Base-by-base conservation (phyloP, 2,113 vertebrate genomes). In the Ovibos moschatus region DNA sequence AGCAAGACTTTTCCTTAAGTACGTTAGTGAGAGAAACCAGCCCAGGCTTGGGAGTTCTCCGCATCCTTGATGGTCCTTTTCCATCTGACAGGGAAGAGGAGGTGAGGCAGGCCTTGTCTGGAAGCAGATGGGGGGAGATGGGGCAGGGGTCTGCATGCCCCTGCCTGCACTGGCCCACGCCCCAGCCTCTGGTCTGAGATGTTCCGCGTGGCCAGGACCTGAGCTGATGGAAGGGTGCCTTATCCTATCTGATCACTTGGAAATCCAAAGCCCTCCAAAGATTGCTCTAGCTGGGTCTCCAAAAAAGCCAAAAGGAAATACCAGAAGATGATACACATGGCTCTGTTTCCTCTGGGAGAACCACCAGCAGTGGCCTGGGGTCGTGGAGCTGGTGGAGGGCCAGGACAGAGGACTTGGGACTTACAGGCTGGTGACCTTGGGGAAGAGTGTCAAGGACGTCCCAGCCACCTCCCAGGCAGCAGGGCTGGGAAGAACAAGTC, bases 261-360 rank as follows among this genome's bases (percentile, higher is more conserved):
- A 88, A 83, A 84, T 55, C 45, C 50, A 95, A 87, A 88, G 87
- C 16, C 47, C 93, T 43, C 40, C 45, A 33, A 51, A 57, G 88
- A 91, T 17, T 23, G 36, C 36, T 43, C 51, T 89, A 40, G n/a
- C 91, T 14, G 19, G 47, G 33, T 57, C 71, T 62, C 71, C n/a
- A 19, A 67, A 83, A 90, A 43, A 19, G 21, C 79, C 30, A 58
- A 10, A 90, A 64, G 87, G 76, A 87, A 94, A 87, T 45, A 25
- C 19, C 21, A 53, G 57, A 84, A 79, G 87, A 64, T 93, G 64
- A 53, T 23, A 6, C 12, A 3, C 2, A 23, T 47, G 12, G 33
- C 79, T 83, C 6, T 47, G 45, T 36, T 40, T 55, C 81, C 19
- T 15, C 81, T 25, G 55, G 57, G 51, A 57, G 9, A 13, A 28